A percentile compares a stretch with the other conserved stretches of the same genome.
Conservation (phyloP, 53 echinoderm and acorn worm species). For the Arbacia lixula region DNA sequence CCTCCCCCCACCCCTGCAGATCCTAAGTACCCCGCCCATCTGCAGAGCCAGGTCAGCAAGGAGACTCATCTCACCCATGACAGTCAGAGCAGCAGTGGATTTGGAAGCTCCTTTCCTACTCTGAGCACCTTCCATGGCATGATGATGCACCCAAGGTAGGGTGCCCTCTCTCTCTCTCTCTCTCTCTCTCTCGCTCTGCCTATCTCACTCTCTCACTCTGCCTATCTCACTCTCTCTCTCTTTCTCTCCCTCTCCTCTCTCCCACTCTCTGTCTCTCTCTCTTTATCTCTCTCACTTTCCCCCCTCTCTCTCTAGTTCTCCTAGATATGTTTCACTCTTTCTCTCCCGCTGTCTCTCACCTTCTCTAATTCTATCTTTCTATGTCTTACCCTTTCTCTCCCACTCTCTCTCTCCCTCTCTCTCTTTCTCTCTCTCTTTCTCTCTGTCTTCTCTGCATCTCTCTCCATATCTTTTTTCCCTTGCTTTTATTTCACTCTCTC, state of each 20-base stretch:
- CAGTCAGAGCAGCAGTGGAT: slow-evolving; percentile 66
- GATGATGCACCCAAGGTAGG: slow-evolving; percentile 59
- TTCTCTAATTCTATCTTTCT: background rate
- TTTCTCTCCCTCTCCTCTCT: background rate
- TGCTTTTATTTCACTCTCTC: background rate
- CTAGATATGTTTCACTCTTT: background rate
- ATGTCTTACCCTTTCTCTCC: background rate
- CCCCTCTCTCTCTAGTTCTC: background rate
- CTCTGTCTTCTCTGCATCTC: background rate
- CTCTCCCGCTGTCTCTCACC: background rate
- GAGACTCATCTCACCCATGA: slow-evolving; percentile 66
- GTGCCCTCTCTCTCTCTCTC: background rate
- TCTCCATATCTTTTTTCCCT: background rate
- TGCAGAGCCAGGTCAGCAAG: slow-evolving; percentile 56
- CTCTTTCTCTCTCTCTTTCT: background rate
- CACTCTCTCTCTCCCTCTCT: background rate
- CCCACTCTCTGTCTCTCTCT: background rate
- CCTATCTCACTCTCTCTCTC: background rate
- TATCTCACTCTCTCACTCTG: background rate
- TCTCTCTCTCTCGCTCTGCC: background rate
- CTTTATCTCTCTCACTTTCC: background rate
- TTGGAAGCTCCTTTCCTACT: slow-evolving; percentile 79
- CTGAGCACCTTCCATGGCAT: slow-evolving; percentile 92
- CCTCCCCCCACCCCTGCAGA: background rate
- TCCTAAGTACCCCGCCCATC: slow-evolving; percentile 44